Evolutionary conservation across 1,140 invertebrate species (phyloP), one percentile per base, ranked within the genome.

Genomic region (Calliopsis andreniformis): DNA sequence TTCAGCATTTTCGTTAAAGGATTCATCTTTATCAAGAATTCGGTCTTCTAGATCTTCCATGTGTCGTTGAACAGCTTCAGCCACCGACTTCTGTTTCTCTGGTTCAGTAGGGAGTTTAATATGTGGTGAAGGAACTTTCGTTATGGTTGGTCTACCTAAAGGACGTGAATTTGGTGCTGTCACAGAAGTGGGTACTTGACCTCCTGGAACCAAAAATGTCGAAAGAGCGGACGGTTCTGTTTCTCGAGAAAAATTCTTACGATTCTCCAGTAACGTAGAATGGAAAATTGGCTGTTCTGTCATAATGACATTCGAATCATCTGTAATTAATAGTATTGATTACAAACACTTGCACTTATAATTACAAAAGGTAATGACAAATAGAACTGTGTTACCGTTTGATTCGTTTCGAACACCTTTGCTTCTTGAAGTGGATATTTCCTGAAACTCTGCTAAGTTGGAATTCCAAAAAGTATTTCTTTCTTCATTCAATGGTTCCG

Each of bases 51-150:
- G 58, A 0, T 39, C 51, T 1, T 78, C 69, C 35, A 68, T 45
- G 58, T 49, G 84, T 20, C 55, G 59, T 32, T 84, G 71, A 53
- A 66, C 63, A 45, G 69, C 72, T 18, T 59, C 49, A 0, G 53
- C 76, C 28, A 71, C 43, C 5, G 58, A 72, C 20, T 76, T 78
- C 20, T 78, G 64, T n/a, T 77, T 72, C 18, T 77, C 82, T 2
- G 20, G 53, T 71, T 80, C 87, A 58, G 79, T 78, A 18, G 71
- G 76, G n/a, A 80, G 80, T 4, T 75, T 83, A 43, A 85, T 80
- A 75, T 89, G 90, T 5, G 93, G 93, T 4, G 93, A 93, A n/a
- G 90, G 85, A n/a, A 95, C 93, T 89, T 95, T 95, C 0, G 94
- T 94, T 55, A 95, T 95, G 3, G 92, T 95, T 8, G 94, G 92